A percentile compares a stretch with the other conserved stretches of the same genome.
Conservation (phyloP, 2,113 vertebrate species). For the Calyptommatus sinebrachiatus region DNA sequence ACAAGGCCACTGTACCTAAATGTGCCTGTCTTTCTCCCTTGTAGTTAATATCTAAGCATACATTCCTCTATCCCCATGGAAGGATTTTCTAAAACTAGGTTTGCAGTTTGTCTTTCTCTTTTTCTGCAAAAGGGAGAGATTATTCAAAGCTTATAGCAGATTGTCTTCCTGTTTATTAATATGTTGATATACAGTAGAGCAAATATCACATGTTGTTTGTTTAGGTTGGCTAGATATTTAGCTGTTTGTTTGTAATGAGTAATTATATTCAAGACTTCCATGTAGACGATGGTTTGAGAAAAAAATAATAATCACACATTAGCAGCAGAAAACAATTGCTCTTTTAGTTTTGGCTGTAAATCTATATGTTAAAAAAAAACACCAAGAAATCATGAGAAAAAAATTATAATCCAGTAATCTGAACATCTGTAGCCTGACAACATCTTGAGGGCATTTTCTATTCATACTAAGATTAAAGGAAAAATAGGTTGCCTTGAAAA, state of each 20-base stretch:
- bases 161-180: conserved; percentile 21
- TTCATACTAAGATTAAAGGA: neutral
- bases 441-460: neutral
- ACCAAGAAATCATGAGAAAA: neutral
- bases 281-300: neutral
- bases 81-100: neutral
- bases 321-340: neutral
- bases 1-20: neutral
- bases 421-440: too few species aligned
- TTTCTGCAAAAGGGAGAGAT: conserved; percentile 3
- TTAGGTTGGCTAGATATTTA: conserved; percentile 14
- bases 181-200: conserved; percentile 28
- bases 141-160: neutral
- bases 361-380: neutral
- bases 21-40: neutral
- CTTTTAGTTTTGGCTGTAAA: neutral
- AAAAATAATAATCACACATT: neutral
- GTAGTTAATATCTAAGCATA: neutral
- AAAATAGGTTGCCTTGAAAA: neutral
- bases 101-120: neutral
- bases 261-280: neutral
- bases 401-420: neutral
- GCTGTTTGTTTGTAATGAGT: conserved; percentile 1
- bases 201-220: conserved; percentile 23
- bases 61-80: neutral